phyloP scores from a whole-genome alignment of 1,140 invertebrate genomes.

The Drosophila kikkawai region DNA sequence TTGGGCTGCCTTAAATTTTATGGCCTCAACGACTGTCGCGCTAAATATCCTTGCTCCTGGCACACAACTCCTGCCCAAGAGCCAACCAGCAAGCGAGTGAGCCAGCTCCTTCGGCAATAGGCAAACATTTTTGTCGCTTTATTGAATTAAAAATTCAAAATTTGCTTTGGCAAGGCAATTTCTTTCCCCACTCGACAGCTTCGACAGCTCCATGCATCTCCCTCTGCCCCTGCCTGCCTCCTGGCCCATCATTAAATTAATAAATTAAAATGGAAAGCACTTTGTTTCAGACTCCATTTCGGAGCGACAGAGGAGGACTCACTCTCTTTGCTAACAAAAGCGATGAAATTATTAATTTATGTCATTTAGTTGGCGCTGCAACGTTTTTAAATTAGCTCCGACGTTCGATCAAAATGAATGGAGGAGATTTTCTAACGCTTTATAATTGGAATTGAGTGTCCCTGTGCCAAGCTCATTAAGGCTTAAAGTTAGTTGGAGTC shows the following conservation, averaged over 20 bases:
- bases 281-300: constrained; percentile 64
- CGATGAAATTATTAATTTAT: constrained; percentile 77
- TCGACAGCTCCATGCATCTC: constrained; percentile 2
- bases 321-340: constrained; percentile 38
- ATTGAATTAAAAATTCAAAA: constrained; percentile 82
- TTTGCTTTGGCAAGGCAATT: constrained; percentile 50
- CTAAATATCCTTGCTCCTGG: constrained; percentile 59
- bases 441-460: constrained; percentile 59
- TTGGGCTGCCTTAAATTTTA: constrained; percentile 65
- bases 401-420: constrained; percentile 58
- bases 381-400: constrained; percentile 71
- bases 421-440: constrained; percentile 62
- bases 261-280: constrained; percentile 83
- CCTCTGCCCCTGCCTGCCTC: constrained; percentile 2
- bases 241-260: constrained; percentile 73
- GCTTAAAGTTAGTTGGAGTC: constrained; percentile 18
- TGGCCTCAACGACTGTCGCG: constrained; percentile 72
- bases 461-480: constrained; percentile 25
- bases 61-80: constrained; percentile 5
- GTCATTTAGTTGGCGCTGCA: constrained; percentile 74
- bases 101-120: constrained; percentile 52
- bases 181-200: constrained; percentile 19
- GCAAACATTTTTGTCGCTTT: constrained; percentile 74
- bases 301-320: constrained; percentile 5
- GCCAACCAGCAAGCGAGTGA: background rate